These are phyloP conservation scores for Brachyistius frenatus DNA, from an alignment of 2,113 vertebrate species.

Conservation along the genomic window DNA sequence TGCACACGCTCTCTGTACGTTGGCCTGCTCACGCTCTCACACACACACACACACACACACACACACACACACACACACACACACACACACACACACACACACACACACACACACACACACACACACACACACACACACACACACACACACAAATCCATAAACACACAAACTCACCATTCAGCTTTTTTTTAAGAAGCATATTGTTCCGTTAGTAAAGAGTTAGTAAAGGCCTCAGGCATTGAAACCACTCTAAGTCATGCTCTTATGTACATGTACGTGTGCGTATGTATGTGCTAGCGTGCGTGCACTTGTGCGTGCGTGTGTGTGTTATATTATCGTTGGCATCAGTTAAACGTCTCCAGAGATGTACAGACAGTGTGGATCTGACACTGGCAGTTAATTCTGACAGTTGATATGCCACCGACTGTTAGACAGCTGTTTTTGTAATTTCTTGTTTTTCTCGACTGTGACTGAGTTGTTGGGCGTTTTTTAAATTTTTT, in stretches of 20 bases:
- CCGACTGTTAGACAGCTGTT: slow-evolving; percentile 75
- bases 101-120: background rate
- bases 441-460: slow-evolving; percentile 65
- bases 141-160: background rate
- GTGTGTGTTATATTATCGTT: slow-evolving; percentile 52
- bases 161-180: slow-evolving; percentile 10
- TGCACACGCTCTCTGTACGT: background rate
- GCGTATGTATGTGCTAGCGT: slow-evolving; percentile 27
- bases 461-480: slow-evolving; percentile 51
- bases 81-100: slow-evolving; percentile 3
- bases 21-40: too few relatives aligned
- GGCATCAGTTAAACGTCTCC: slow-evolving; percentile 65
- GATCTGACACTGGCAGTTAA: slow-evolving; percentile 77
- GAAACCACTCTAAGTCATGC: slow-evolving; percentile 51
- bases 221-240: slow-evolving; percentile 29
- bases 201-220: slow-evolving; percentile 60
- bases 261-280: slow-evolving; percentile 35
- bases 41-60: background rate
- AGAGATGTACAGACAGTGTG: slow-evolving; percentile 64
- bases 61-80: background rate
- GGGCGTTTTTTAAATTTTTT: slow-evolving; percentile 5
- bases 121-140: background rate
- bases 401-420: slow-evolving; percentile 78
- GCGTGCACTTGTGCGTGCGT: slow-evolving; percentile 25
- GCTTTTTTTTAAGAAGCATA: slow-evolving; percentile 13